Base-by-base conservation (phyloP, 64 coral and sea anemone species). In the Stichodactyla helianthus region DNA sequence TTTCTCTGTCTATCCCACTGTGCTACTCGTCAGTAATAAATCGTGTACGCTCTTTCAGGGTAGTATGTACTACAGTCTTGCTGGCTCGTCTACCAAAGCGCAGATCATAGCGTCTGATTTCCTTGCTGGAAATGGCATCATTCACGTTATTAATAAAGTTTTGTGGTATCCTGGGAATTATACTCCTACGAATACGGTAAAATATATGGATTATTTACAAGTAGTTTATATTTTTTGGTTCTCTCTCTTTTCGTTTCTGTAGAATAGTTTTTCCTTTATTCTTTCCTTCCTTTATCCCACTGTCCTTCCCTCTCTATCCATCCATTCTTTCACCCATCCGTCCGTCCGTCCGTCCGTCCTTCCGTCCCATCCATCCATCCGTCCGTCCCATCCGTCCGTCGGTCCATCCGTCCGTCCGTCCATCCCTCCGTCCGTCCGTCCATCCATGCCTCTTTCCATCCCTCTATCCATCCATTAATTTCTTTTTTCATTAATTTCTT, bases 111-210 rank as follows among this genome's bases (percentile, higher is more conserved):
- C 77, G 16, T 44, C 77, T 23, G 94, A 96, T 87, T 84, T 96
- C 14, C 83, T 96, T 62, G 91, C 91, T 7, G 94, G 94, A 13
- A 96, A 96, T 85, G 94, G 94, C 23, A 88, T 96, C 51, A 90
- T 96, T 74, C 94, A 96, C 50, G 89, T 96, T 2, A 64, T 96
- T 61, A 88, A 96, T 63, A 88, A 84, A 11, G 70, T 81, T 1
- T 86, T 95, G 82, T 95, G 93, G 93, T 86, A 58, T 51, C 50
- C 78, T 25, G 52, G 18, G 0, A 15, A 83, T 12, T 63, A 84
- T 50, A 83, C 18, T 56, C 53, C 20, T 25, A 74, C 52, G 85
- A 55, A 31, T 11, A 54, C 50, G 35, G 63, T 18, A 52, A 76
- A 13, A 54, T 44, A 44, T 44, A 76, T 55, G 4, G 19, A 23